A percentile compares a stretch with the other conserved stretches of the same genome.
Conservation (phyloP, 2,888 invertebrate genomes). For the Hyposoter dolosus region DNA sequence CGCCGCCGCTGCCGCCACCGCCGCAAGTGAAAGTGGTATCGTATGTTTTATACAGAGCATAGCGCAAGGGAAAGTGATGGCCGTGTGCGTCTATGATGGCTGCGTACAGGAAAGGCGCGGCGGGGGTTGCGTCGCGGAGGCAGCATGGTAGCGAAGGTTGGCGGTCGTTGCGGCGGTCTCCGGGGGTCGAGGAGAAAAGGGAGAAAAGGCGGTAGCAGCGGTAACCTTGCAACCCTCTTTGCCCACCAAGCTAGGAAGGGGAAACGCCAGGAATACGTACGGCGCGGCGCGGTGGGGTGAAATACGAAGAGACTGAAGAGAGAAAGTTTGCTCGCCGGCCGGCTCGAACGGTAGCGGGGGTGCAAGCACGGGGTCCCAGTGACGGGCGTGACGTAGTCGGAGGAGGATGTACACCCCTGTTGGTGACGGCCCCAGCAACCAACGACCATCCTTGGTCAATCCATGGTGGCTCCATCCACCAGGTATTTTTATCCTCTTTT, state of each 20-base stretch:
- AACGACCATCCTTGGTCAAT: conserved; percentile 83
- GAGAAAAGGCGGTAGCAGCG: conserved; percentile 78
- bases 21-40: conserved; percentile 65
- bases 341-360: conserved; percentile 74
- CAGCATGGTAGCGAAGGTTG: conserved; percentile 69
- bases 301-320: conserved; percentile 65
- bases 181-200: not conserved
- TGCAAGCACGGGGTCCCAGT: conserved; percentile 81
- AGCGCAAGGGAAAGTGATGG: conserved; percentile 80
- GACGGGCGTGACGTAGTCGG: conserved; percentile 84
- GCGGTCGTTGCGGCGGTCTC: conserved; percentile 65
- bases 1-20: not conserved
- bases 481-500: conserved; percentile 77
- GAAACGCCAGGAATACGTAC: conserved; percentile 75
- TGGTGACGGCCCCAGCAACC: conserved; percentile 83
- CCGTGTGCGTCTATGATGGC: conserved; percentile 67
- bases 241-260: conserved; percentile 76
- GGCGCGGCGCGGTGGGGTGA: conserved; percentile 60
- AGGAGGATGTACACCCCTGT: conserved; percentile 84
- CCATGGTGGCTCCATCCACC: conserved; percentile 84
- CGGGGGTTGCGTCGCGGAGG: conserved; percentile 65
- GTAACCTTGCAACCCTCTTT: conserved; percentile 84
- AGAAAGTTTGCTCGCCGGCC: conserved; percentile 74
- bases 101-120: conserved; percentile 74
- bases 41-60: not conserved